Base-by-base conservation (phyloP, 1,140 invertebrate genomes). In the Muscidifurax raptorellus region DNA sequence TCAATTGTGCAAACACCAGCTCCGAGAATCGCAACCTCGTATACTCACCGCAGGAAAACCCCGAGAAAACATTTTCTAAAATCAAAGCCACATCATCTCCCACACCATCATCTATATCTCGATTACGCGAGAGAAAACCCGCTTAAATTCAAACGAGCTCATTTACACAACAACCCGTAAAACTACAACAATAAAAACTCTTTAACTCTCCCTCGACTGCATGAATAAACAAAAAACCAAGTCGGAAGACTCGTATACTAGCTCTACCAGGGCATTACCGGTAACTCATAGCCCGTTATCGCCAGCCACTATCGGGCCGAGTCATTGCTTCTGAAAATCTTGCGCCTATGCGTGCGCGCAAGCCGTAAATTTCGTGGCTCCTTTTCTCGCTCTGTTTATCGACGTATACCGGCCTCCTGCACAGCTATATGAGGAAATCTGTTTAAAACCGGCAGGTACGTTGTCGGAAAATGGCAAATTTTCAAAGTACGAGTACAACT, bases 351-450 rank as follows among this genome's bases (percentile, higher is more conserved):
- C 28, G 71, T n/a, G 71, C 27, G 66, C 71, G 32, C 1, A 18
- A n/a, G 32, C 40, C 36, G 30, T 80, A 71, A 71, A 80, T 71
- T 71, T 44, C 28, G 64, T 22, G 22, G 40, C 36, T 72, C 13
- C 22, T 80, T 71, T 52, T 47, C n/a, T 30, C 79, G 13, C 13
- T 3, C 64, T 18, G n/a, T 27, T 80, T 80, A 80, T 80, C 59
- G 67, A 52, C 40, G 36, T n/a, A 28, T 40, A 40, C 36, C 40
- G 0, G 22, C n/a, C 40, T 0, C 74, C n/a, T 25, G n/a, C n/a
- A n/a, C n/a, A n/a, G n/a, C n/a, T n/a, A n/a, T n/a, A n/a, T n/a
- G n/a, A n/a, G n/a, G n/a, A n/a, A n/a, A n/a, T n/a, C n/a, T n/a
- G n/a, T n/a, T n/a, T n/a, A n/a, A n/a, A n/a, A n/a, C n/a, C n/a